Base-by-base conservation (phyloP, 1,140 invertebrate genomes). In the Solenopsis fugax region DNA sequence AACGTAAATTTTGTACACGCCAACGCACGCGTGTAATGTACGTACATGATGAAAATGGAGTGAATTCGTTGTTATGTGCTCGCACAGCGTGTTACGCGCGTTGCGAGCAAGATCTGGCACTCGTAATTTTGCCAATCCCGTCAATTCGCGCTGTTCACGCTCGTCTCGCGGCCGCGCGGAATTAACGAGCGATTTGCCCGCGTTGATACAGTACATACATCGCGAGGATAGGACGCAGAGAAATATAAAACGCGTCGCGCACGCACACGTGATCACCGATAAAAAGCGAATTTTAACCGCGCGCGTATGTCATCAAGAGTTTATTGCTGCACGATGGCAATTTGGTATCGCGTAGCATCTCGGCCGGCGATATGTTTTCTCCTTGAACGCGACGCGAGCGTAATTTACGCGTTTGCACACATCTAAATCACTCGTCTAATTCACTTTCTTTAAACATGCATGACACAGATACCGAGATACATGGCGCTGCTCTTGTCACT, bases 121-220 rank as follows among this genome's bases (percentile, higher is more conserved):
- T 81, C 37, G 65, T 81, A 75, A 84, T 84, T 75, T 84, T n/a
- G 9, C 41, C n/a, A 69, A 48, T 16, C 7, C 80, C 12, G 45
- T 75, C 71, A 84, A 84, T 84, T 41, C 10, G 54, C 21, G 45
- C 72, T 60, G 29, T 29, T 29, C 29, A 0, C 21, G 21, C n/a
- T 18, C 13, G 13, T 78, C 41, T 0, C 56, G 34, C 34, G 34
- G 41, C 21, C 24, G 37, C 34, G 21, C 48, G 34, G n/a, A 84
- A 75, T 84, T 84, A 75, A 84, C 80, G 45, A 84, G 69, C 69
- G 54, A 73, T 73, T 84, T 50, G 41, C 54, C 18, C n/a, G 13
- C 21, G 21, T 10, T 58, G 21, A 18, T 58, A 34, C 10, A 21
- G 34, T 18, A n/a, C n/a, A n/a, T 18, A 6, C 12, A 13, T 34